Evolutionary conservation across 1,140 invertebrate species (phyloP).

Genomic region (Uloborus diversus): DNA sequence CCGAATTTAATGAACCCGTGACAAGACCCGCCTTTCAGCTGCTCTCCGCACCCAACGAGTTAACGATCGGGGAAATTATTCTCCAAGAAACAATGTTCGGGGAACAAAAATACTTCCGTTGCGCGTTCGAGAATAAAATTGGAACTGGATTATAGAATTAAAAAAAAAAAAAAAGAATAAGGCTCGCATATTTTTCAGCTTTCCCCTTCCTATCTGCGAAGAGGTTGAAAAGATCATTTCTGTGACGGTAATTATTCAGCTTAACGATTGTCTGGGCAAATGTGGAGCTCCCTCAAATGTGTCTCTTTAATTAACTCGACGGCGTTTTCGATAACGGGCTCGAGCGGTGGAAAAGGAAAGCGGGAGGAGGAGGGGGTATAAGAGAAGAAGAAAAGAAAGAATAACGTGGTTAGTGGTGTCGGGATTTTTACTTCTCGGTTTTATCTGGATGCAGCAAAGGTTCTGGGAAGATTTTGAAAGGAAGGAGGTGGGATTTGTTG

Average conservation of each 20-base stretch:
- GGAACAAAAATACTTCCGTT: too few relatives aligned
- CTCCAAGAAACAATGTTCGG: too few relatives aligned
- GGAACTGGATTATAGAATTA: too few relatives aligned
- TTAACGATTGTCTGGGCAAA: slow-evolving; percentile 43
- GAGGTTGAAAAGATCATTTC: slow-evolving; percentile 12
- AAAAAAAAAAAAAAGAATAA: too few relatives aligned
- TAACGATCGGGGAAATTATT: too few relatives aligned
- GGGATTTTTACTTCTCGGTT: not conserved
- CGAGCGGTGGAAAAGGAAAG: slow-evolving; percentile 1
- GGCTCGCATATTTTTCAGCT: too few relatives aligned
- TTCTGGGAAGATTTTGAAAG: too few relatives aligned
- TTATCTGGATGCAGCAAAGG: slow-evolving; percentile 1
- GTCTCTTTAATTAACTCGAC: slow-evolving; percentile 46
- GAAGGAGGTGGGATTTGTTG: not conserved
- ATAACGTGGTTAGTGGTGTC: slow-evolving; percentile 25
- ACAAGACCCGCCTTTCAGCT: too few relatives aligned
- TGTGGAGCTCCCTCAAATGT: slow-evolving; percentile 26
- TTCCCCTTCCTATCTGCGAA: not conserved
- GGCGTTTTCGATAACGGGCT: slow-evolving; percentile 17
- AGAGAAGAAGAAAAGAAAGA: slow-evolving; percentile 1
- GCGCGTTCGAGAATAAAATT: too few relatives aligned
- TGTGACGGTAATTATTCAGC: slow-evolving; percentile 51
- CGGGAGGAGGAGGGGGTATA: not conserved
- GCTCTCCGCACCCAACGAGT: too few relatives aligned
- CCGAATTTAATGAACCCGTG: too few relatives aligned